Base-by-base conservation (phyloP, 1,140 invertebrate genomes). In the Panagrolaimus sp. region DNA sequence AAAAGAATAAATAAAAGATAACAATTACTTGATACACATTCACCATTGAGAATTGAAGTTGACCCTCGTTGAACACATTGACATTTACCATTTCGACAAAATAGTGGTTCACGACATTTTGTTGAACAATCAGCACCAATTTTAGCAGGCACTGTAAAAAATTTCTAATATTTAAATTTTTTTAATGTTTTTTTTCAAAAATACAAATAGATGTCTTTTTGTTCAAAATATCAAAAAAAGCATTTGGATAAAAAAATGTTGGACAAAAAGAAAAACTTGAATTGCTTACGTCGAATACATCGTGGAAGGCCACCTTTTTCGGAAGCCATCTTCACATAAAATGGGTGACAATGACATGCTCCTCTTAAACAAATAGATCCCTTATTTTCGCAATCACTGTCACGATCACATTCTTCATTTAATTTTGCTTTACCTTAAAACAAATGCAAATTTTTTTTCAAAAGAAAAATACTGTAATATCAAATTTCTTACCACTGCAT, bases 61-160 rank as follows among this genome's bases (percentile, higher is more conserved):
- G 81, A 82, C 12, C 80, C 80, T 26, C 80, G 38, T 64, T 80
- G 80, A 17, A 83, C 81, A 69, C 80, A 82, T 66, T 83, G 81
- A 69, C 80, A 82, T 65, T 71, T 69, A 15, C 80, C 80, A 46
- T 78, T 78, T n/a, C 80, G 69, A 55, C 80, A 82, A 63, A 82
- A 83, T 10, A 82, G 72, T 10, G 80, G 80, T 65, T 82, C 80
- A 14, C 80, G 69, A 62, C 80, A 82, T 66, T 82, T 82, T n/a
- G 43, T 71, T 6, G 63, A 24, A 55, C 80, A 82, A 15, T 74
- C 74, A 10, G 82, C 72, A 6, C 76, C 80, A 24, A 82, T 79
- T 70, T 80, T 79, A 46, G 80, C 62, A 2, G 80, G 80, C 9
- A 82, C 81, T 82, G 66, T 65, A 76, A 68, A 71, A 17, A 28